Evolutionary conservation across 2,888 invertebrate species (phyloP), one percentile per base, ranked within the genome.

Genomic region (Epirrhoe alternata): DNA sequence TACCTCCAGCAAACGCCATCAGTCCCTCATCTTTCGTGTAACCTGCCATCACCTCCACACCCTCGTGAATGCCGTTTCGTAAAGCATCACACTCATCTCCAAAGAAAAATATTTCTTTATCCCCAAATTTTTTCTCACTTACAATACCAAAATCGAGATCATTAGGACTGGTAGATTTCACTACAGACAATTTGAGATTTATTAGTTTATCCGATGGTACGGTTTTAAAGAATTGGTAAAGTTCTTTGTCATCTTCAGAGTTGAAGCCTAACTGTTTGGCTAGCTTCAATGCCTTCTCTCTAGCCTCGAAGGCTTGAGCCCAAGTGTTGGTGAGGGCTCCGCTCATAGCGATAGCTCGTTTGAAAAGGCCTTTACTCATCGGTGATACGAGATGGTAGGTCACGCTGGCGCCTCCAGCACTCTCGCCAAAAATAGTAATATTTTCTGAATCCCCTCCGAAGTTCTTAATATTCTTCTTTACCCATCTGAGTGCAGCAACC

Each of bases 11-110:
- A 0, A 84, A 30, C 5, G 75, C 69, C 49, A 86, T 63, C 0
- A 85, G 33, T 0, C 97, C 97, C 87, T 97, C 97, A 55, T 96
- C 95, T 17, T 94, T 94, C 5, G 95, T 96, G 10, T 95, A 86
- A 3, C 97, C 97, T 24, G 95, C 91, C 83, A 97, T 95, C 81
- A 96, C 94, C 0, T 96, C 96, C 0, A 96, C 88, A 3, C 77
- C 83, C 69, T 85, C 77, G 50, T 94, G 87, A 7, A 88, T 86
- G 7, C 94, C 94, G 6, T 89, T 84, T 74, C 87, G 86, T 14
- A 92, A 71, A 14, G 85, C 80, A 8, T 94, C 88, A 8, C 65
- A 61, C 3, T 74, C 57, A 56, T 86, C 79, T 17, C 84, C 86
- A 49, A 71, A 74, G 64, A 87, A 87, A 62, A 85, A 89, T 64